A percentile compares a stretch with the other conserved stretches of the same genome.
phyloP scores from a whole-genome alignment of 2,888 invertebrate genomes.

The Ommatoiulus sabulosus region DNA sequence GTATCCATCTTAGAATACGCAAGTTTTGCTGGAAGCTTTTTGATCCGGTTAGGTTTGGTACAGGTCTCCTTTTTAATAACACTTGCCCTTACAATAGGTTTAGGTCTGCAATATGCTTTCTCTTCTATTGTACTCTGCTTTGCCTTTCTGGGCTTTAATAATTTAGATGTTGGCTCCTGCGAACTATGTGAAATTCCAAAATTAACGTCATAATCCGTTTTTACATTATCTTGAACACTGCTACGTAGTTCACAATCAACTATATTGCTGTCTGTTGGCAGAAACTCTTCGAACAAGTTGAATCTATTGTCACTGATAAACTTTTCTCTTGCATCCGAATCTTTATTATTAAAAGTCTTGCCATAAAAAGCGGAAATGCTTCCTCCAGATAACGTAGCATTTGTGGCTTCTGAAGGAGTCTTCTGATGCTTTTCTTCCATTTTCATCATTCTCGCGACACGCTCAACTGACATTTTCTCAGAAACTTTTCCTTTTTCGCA shows the following conservation, averaged over 20 bases:
- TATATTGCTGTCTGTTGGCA: neutral
- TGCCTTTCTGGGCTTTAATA: conserved; percentile 7
- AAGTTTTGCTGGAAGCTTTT: neutral
- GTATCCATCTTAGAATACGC: neutral
- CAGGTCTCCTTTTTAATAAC: neutral
- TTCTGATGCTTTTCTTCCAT: neutral
- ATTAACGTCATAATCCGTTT: neutral
- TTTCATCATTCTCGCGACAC: neutral
- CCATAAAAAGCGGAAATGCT: neutral
- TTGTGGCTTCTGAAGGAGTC: neutral
- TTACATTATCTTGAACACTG: neutral
- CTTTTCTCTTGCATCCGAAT: neutral
- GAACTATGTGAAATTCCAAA: neutral
- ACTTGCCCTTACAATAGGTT: conserved; percentile 1
- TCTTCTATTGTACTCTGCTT: neutral
- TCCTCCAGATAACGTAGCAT: neutral
- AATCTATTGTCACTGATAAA: neutral
- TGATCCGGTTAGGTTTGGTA: neutral
- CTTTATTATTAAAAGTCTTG: neutral
- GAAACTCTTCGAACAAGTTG: neutral
- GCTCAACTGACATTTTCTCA: neutral
- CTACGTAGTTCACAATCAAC: neutral
- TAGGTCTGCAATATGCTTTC: neutral
- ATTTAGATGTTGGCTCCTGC: neutral
- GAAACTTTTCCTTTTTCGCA: neutral